Base-by-base conservation (phyloP, 2,888 invertebrate species). In the Ennomos fuscantarius region DNA sequence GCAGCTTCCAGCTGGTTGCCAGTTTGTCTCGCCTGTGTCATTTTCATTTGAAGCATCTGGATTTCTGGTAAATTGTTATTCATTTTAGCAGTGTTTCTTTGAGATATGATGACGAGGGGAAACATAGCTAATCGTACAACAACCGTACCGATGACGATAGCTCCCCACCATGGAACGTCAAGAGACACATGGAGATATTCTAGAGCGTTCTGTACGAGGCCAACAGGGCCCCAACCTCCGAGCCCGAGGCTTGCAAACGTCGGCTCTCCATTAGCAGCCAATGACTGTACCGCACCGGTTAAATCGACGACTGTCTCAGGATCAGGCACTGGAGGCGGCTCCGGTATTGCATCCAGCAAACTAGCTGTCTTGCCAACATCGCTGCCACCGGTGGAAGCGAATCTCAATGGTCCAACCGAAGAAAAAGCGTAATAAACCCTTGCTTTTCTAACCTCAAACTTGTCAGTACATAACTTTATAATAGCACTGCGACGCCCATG, bases 121-220 rank as follows among this genome's bases (percentile, higher is more conserved):
- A 99, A 97, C 81, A 99, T 93, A 0, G 94, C 68, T 0, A 95
- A 75, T 73, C 99, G 94, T 0, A 98, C 94, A 33, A 94, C 83
- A 1, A 96, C 58, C 0, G 99, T 99, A n/a, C 96, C 96, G 52
- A 96, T 86, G 2, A 95, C 92, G 70, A 99, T 98, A 9, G 97
- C 93, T 36, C 93, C 95, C 98, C 99, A 99, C 99, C 99, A 99
- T 0, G 99, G 99, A 9, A 99, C 65, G 69, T 96, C 97, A 9
- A 94, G 84, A 0, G 93, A 86, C n/a, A 96, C 93, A 79, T 99
- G 99, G 37, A 98, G 70, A 73, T 92, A 95, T 84, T 99, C 99
- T 71, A 99, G 89, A 62, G 94, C 93, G 43, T 94, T 93, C 82
- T 99, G 97, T 10, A 98, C 93, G 6, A 97, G 80, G 0, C 99